These are phyloP conservation scores for Criorhina ranunculi DNA, from an alignment of 2,888 invertebrate genomes.

Conservation along the genomic window DNA sequence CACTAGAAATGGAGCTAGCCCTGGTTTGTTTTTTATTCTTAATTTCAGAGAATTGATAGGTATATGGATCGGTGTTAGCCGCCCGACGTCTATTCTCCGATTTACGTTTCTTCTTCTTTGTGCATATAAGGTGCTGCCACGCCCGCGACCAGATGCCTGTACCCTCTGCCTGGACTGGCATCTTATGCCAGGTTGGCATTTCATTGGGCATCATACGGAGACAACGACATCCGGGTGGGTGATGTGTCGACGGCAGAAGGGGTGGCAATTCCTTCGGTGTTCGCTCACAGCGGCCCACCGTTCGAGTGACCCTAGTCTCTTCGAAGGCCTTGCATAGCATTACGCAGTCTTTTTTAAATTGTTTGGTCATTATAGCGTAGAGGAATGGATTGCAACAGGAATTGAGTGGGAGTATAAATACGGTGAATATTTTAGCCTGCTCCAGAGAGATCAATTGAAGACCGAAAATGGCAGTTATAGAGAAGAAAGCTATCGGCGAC, in stretches of 20 bases:
- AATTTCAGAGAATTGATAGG: constrained; percentile 91
- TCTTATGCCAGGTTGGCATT: constrained; percentile 83
- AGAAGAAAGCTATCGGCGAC: constrained; percentile 98
- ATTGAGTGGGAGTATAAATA: constrained; percentile 97
- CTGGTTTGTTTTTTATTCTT: constrained; percentile 90
- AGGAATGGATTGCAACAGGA: constrained; percentile 99
- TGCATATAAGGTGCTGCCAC: constrained; percentile 84
- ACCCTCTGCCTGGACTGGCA: constrained; percentile 79
- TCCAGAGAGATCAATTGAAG: constrained; percentile 95
- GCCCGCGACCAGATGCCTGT: constrained; percentile 81
- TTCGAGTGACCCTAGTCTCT: constrained; percentile 90
- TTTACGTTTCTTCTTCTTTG: constrained; percentile 79
- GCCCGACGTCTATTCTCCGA: constrained; percentile 84
- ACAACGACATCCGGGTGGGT: constrained; percentile 85
- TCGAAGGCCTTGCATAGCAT: constrained; percentile 98
- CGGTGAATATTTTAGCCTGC: constrained; percentile 97
- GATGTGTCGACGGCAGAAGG: constrained; percentile 83
- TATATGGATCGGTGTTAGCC: constrained; percentile 88
- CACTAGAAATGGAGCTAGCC: constrained; percentile 93
- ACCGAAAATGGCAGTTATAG: constrained; percentile 96
- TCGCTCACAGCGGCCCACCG: constrained; percentile 86
- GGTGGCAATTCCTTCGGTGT: constrained; percentile 90
- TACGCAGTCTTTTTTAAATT: constrained; percentile 98
- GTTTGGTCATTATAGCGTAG: constrained; percentile 98
- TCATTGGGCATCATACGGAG: constrained; percentile 84